Conservation (phyloP, 1,140 invertebrate species). For the Philaenus spumarius region DNA sequence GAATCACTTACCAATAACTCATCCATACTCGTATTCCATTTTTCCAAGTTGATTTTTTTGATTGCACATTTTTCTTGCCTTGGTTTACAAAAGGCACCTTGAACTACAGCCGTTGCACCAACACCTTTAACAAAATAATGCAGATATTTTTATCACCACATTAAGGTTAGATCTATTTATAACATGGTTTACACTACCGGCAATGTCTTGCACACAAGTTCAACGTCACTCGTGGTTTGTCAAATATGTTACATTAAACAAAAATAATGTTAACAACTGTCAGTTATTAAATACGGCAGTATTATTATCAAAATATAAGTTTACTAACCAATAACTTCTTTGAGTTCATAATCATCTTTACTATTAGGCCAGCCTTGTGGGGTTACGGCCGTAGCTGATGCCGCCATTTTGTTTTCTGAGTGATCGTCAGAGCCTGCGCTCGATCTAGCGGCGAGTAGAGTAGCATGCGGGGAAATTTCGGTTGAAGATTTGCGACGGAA, state of each 20-base stretch:
- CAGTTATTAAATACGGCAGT: background rate
- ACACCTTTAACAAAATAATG: conserved; percentile 55
- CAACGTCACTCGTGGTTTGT: too few relatives aligned
- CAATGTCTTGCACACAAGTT: conserved; percentile 2
- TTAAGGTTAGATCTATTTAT: conserved; percentile 8
- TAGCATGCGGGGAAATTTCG: conserved; percentile 10
- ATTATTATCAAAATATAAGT: background rate
- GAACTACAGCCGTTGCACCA: conserved; percentile 94
- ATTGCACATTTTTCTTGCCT: conserved; percentile 96
- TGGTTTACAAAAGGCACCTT: conserved; percentile 88
- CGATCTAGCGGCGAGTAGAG: conserved; percentile 12
- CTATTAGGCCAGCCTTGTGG: conserved; percentile 72
- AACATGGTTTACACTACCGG: conserved; percentile 6
- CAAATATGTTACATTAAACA: background rate
- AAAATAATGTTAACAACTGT: background rate
- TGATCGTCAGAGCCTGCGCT: conserved; percentile 14
- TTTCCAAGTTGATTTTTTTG: conserved; percentile 98
- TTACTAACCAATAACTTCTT: conserved; percentile 84
- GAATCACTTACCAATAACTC: too few relatives aligned
- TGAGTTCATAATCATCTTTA: conserved; percentile 89
- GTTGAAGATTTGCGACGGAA: conserved; percentile 55
- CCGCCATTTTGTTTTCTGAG: conserved; percentile 22
- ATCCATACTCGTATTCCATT: conserved; percentile 99
- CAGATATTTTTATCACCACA: background rate
- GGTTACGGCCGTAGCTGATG: conserved; percentile 7